Conservation (phyloP, 2,113 vertebrate species). For the Serilophus lunatus region DNA sequence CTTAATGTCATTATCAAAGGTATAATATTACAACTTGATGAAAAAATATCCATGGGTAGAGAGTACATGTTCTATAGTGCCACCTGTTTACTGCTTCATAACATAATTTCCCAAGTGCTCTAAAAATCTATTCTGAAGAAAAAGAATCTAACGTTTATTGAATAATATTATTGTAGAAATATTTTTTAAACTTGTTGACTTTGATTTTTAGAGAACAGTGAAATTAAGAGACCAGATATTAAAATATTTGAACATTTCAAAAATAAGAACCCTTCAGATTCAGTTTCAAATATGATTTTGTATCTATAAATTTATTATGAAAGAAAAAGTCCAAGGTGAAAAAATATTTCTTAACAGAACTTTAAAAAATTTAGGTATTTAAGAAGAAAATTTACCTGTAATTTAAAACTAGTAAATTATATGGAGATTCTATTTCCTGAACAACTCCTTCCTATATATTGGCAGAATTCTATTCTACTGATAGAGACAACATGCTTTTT, state of each 20-base stretch:
- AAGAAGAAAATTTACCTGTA: background rate
- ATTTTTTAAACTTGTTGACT: background rate
- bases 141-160: background rate
- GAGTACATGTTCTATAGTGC: background rate
- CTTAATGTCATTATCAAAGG: background rate
- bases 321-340: background rate
- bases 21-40: background rate
- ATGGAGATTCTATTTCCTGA: background rate
- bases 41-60: background rate
- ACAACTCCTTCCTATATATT: background rate
- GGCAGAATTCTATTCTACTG: background rate
- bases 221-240: background rate
- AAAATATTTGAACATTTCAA: background rate
- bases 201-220: background rate
- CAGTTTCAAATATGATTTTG: background rate
- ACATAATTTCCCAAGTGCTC: background rate
- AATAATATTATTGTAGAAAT: background rate
- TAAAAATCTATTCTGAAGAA: background rate
- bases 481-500: background rate
- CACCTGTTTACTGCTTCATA: background rate
- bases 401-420: background rate
- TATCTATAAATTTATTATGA: background rate
- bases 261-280: background rate
- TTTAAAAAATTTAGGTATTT: accelerated
- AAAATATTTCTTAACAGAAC: background rate